These are phyloP conservation scores for Pteronura brasiliensis DNA, from an alignment of 2,113 vertebrate genomes.

Conservation along the genomic window DNA sequence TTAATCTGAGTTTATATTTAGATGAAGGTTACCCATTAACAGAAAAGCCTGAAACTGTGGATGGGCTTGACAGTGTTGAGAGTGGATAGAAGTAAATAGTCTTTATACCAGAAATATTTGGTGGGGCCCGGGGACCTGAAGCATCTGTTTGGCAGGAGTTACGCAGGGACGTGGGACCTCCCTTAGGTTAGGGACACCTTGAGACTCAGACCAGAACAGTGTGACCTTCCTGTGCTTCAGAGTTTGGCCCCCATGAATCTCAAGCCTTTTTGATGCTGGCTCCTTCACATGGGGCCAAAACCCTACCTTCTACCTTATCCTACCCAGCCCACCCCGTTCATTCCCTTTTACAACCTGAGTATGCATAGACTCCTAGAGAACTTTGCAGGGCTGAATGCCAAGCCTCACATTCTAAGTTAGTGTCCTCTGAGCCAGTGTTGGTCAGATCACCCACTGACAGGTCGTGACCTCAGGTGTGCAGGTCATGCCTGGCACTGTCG, in stretches of 20 bases:
- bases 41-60: slow-evolving; percentile 35
- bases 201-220: background rate
- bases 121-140: background rate
- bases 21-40: slow-evolving; percentile 59
- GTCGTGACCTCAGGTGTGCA: background rate
- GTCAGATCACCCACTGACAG: background rate
- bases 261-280: background rate
- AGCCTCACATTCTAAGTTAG: background rate
- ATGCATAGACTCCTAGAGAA: background rate
- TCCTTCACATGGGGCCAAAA: background rate
- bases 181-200: background rate
- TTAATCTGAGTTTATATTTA: slow-evolving; percentile 54
- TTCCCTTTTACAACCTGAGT: background rate
- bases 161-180: background rate
- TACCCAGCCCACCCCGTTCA: background rate
- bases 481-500: background rate
- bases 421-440: background rate
- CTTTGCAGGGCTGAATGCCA: background rate
- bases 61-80: background rate
- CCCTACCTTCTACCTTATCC: background rate
- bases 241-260: background rate
- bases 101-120: background rate
- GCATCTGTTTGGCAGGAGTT: background rate
- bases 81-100: background rate
- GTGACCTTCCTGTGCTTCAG: background rate